Percentiles rank a stretch among this genome's conserved stretches.
phyloP scores from a whole-genome alignment of 1,140 invertebrate genomes.

The Panulirus ornatus region DNA sequence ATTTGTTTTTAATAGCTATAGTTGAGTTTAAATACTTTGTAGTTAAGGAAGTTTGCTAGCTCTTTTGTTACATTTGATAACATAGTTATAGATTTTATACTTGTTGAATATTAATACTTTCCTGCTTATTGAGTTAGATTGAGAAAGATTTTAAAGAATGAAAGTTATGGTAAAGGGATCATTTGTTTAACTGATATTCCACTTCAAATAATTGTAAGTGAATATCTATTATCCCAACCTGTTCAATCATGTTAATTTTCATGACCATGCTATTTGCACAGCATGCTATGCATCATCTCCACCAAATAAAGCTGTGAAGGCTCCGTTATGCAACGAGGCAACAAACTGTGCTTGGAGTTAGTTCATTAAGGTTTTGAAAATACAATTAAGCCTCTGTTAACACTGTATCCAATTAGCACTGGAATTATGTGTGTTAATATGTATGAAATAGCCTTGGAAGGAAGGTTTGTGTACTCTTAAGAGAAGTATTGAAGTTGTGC shows the following conservation, averaged over 20 bases:
- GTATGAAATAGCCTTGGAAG: neutral
- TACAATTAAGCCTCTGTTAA: neutral
- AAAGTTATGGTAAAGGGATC: neutral
- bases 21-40: slow-evolving; percentile 35
- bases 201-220: no score
- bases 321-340: neutral
- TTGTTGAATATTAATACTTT: slow-evolving; percentile 39
- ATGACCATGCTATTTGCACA: neutral
- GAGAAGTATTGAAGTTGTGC: neutral
- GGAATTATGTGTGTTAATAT: neutral
- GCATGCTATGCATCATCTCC: neutral
- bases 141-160: neutral
- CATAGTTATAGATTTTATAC: slow-evolving; percentile 47
- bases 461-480: neutral
- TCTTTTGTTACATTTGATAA: slow-evolving; percentile 43
- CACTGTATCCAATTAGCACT: neutral
- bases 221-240: neutral
- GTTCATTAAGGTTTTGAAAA: neutral
- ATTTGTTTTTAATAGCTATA: slow-evolving; percentile 25
- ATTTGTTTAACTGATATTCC: no score
- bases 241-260: slow-evolving; percentile 5
- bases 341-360: neutral
- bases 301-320: neutral
- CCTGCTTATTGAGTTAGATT: slow-evolving; percentile 15
- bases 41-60: slow-evolving; percentile 23